These are phyloP conservation scores for Trachelus tabidus DNA, from an alignment of 2,888 invertebrate genomes.

Conservation along the genomic window DNA sequence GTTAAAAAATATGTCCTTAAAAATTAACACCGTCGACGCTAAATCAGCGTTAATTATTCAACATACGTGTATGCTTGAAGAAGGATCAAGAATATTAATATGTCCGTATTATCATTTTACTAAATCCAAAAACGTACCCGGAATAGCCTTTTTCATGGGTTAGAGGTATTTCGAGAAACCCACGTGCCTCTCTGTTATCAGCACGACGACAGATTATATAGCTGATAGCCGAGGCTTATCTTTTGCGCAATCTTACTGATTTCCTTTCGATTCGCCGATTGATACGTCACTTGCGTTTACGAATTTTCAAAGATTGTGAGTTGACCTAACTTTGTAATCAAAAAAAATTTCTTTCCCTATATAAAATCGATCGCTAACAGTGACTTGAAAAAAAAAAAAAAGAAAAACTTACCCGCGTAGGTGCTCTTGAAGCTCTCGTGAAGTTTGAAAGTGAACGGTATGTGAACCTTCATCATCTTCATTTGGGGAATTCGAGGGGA, in stretches of 20 bases:
- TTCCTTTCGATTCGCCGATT: no score
- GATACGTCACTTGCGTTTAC: no score
- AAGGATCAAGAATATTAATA: neutral
- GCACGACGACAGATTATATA: no score
- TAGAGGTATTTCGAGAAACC: no score
- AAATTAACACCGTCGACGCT: neutral
- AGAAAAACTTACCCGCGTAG: constrained; percentile 72
- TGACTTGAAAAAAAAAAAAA: neutral
- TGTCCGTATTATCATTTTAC: no score
- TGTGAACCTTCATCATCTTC: constrained; percentile 86
- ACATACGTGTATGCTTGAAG: rapidly evolving
- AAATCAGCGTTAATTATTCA: neutral
- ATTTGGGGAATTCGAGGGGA: constrained; percentile 78
- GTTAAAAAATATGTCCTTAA: neutral
- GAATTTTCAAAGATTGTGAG: no score
- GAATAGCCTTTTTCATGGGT: neutral
- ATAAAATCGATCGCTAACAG: neutral
- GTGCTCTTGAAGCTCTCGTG: constrained; percentile 78
- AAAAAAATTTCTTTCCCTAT: neutral
- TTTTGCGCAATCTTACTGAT: no score
- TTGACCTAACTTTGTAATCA: no score
- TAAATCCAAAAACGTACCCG: neutral
- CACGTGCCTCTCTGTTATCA: no score
- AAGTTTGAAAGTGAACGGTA: constrained; percentile 84
- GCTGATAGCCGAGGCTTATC: no score